Evolutionary conservation across 2,113 vertebrate genomes (phyloP).

Genomic region (Hippolais icterina): DNA sequence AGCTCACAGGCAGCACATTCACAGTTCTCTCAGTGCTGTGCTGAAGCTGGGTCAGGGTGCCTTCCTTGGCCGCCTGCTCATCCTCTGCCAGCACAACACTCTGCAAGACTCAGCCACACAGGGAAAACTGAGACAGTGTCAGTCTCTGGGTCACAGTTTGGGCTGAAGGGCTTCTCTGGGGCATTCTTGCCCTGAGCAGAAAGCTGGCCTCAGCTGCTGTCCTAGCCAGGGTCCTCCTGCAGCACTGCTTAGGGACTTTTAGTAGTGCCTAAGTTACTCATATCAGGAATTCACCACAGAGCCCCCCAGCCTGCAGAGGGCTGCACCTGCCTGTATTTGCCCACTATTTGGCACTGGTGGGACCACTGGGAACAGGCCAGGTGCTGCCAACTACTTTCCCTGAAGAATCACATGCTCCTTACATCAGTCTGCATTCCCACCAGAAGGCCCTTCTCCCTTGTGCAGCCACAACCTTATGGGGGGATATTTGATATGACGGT

Average conservation of each 20-base stretch:
- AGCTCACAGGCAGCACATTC: neutral
- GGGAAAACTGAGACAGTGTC: neutral
- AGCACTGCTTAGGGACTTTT: neutral
- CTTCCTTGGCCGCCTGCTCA: neutral
- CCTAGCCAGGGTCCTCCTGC: neutral
- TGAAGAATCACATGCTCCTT: fast-evolving
- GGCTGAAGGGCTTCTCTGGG: neutral
- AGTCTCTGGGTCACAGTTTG: neutral
- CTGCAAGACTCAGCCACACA: fast-evolving
- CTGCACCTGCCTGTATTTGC: neutral
- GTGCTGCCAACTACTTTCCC: neutral
- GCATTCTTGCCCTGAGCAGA: fast-evolving
- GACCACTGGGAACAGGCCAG: neutral
- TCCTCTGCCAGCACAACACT: neutral
- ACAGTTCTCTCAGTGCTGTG: fast-evolving
- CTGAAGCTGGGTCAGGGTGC: neutral
- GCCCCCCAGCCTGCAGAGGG: neutral
- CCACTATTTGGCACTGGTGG: neutral
- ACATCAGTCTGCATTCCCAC: fast-evolving
- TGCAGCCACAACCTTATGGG: fast-evolving
- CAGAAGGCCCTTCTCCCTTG: neutral
- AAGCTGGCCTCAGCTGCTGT: neutral
- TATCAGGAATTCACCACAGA: neutral
- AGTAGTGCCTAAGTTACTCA: neutral
- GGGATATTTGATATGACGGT: neutral